Evolutionary conservation across 1,140 invertebrate species (phyloP).

Genomic region (Drosophila bocki): DNA sequence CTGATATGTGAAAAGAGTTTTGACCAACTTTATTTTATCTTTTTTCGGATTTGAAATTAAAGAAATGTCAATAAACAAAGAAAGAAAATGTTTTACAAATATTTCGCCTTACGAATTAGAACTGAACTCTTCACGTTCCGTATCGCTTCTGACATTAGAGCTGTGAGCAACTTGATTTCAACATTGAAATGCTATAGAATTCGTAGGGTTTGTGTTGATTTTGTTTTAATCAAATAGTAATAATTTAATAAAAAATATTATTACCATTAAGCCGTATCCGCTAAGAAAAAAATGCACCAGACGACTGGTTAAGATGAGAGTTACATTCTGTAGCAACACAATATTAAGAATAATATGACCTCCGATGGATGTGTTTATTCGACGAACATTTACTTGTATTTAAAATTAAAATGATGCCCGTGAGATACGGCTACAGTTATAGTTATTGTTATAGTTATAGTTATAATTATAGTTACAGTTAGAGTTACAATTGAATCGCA

Average conservation of each 20-base stretch:
- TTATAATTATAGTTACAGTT: constrained; percentile 44
- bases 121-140: not conserved
- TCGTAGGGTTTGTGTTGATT: no score
- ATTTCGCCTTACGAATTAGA: no score
- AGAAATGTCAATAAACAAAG: not conserved
- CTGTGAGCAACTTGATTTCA: not conserved
- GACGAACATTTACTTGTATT: constrained; percentile 68
- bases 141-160: not conserved
- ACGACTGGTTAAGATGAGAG: no score
- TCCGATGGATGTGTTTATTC: constrained; percentile 25
- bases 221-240: no score
- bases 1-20: not conserved
- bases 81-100: no score
- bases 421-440: constrained; percentile 56
- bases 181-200: not conserved
- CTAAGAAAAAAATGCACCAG: no score
- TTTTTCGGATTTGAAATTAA: not conserved
- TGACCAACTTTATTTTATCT: not conserved
- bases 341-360: not conserved
- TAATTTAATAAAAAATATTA: no score
- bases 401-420: constrained; percentile 71
- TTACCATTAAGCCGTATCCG: no score
- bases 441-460: constrained; percentile 46
- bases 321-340: not conserved
- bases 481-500: constrained; percentile 66